phyloP scores from a whole-genome alignment of 2,888 invertebrate species.

The Deilephila porcellus region DNA sequence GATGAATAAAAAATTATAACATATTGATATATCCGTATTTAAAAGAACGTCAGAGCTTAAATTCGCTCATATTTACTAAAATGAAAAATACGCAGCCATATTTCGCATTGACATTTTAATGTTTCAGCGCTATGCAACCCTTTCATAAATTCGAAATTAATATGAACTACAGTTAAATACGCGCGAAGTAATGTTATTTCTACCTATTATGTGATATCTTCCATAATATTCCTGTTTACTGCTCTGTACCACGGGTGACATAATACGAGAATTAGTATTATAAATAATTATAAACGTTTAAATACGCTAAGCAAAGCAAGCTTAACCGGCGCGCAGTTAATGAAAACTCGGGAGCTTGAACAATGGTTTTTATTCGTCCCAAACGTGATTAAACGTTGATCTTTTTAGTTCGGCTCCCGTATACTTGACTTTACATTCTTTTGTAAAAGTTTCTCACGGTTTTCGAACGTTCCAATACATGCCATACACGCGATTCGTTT shows the following conservation, averaged over 20 bases:
- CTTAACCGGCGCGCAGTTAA: background rate
- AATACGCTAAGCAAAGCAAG: background rate
- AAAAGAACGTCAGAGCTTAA: conserved; percentile 4
- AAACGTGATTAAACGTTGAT: conserved; percentile 65
- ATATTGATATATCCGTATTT: background rate
- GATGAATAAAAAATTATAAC: background rate
- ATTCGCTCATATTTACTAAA: conserved; percentile 1
- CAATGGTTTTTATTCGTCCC: conserved; percentile 52
- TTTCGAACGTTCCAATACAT: conserved; percentile 30
- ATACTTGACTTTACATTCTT: conserved; percentile 52
- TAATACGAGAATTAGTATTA: background rate
- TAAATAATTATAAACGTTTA: conserved; percentile 2
- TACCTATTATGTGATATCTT: background rate
- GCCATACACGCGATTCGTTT: conserved; percentile 34
- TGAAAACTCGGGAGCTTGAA: conserved; percentile 40
- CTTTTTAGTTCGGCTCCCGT: conserved; percentile 60
- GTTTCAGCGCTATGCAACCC: conserved; percentile 26
- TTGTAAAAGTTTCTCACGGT: conserved; percentile 59
- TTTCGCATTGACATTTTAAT: conserved; percentile 11
- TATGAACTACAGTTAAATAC: conserved; percentile 39
- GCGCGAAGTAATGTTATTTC: conserved; percentile 5
- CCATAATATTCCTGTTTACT: background rate
- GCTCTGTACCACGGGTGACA: background rate
- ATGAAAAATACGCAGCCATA: conserved; percentile 1
- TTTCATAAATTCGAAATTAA: conserved; percentile 39